phyloP scores from a whole-genome alignment of 2,888 invertebrate species.

The Drosophila macrothrix region DNA sequence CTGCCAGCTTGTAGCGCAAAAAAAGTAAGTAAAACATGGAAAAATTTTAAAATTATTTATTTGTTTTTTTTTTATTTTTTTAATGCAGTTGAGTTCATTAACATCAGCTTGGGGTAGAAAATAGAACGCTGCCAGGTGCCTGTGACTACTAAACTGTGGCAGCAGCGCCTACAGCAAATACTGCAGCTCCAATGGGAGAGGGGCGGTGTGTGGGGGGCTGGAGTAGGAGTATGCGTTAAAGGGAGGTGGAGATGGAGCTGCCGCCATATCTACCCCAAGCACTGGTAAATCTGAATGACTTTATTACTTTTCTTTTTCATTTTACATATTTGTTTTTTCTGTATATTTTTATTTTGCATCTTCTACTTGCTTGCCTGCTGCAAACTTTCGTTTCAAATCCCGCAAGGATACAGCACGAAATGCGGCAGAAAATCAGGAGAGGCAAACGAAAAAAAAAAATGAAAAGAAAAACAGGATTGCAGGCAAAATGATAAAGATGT shows the following conservation, averaged over 20 bases:
- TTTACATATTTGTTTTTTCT: constrained; percentile 57
- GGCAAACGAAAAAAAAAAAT: constrained; percentile 18
- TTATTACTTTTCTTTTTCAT: constrained; percentile 67
- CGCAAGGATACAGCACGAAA: constrained; percentile 72
- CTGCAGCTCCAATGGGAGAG: constrained; percentile 5
- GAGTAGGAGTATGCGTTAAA: background rate
- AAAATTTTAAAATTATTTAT: constrained; percentile 13
- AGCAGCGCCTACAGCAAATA: constrained; percentile 40
- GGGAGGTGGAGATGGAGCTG: background rate
- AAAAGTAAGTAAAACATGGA: constrained; percentile 45
- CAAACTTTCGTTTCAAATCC: constrained; percentile 77
- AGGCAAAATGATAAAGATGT: constrained; percentile 10
- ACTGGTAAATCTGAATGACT: constrained; percentile 79
- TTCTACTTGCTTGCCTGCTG: constrained; percentile 27
- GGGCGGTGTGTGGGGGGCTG: background rate
- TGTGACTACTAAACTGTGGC: constrained; percentile 67
- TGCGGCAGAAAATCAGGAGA: constrained; percentile 71
- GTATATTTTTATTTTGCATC: constrained; percentile 20
- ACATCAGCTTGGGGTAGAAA: constrained; percentile 51
- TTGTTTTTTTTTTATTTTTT: constrained; percentile 34
- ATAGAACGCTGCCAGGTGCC: constrained; percentile 56
- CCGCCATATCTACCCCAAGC: constrained; percentile 78
- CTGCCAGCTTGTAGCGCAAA: constrained; percentile 21
- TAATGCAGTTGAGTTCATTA: constrained; percentile 74
- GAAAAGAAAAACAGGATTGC: constrained; percentile 28